Base-by-base conservation (phyloP, 2,888 invertebrate genomes). In the Drosophila phalerata region DNA sequence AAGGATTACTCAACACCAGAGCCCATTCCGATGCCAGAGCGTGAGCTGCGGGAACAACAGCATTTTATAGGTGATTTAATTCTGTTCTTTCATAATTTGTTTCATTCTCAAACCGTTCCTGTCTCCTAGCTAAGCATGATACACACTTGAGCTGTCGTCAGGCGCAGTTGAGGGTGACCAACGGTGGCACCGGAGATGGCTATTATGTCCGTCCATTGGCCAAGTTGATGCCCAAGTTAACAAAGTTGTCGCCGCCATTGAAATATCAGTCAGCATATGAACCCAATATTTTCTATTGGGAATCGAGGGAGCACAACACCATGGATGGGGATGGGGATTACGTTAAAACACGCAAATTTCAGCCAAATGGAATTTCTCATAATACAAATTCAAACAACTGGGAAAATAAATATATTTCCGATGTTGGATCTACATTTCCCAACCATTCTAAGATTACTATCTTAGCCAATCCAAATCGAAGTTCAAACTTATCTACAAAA, bases 131-230 rank as follows among this genome's bases (percentile, higher is more conserved):
- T 5, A 28, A 53, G 0, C 28, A 42, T 17, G 80, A 70, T 13
- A 62, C 58, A 0, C 47, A 66, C 30, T 43, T 66, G 13, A 32
- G 32, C 0, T 10, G 19, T n/a, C 19, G 11, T 0, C 5, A 5
- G 22, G 37, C 60, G 0, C 64, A 75, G 22, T 8, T 79, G 42
- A 38, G 37, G 1, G 72, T 79, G 37, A 68, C 5, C 6, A 77
- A 75, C 15, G 79, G 81, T 1, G 11, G 19, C 2, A 80, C 65
- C 3, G 77, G 69, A 2, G 81, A 79, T 49, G 81, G 81, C 1
- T 64, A 77, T 38, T 77, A 71, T 19, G 47, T 79, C 0, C 30
- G 47, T 1, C 49, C 37, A 1, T n/a, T 49, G 32, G 1, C 32
- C 6, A 61, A 61, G 34, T 3, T 51, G 10, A 0, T 10, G 25